These are phyloP conservation scores for Icerya purchasi DNA, from an alignment of 2,888 invertebrate genomes.

Conservation along the genomic window DNA sequence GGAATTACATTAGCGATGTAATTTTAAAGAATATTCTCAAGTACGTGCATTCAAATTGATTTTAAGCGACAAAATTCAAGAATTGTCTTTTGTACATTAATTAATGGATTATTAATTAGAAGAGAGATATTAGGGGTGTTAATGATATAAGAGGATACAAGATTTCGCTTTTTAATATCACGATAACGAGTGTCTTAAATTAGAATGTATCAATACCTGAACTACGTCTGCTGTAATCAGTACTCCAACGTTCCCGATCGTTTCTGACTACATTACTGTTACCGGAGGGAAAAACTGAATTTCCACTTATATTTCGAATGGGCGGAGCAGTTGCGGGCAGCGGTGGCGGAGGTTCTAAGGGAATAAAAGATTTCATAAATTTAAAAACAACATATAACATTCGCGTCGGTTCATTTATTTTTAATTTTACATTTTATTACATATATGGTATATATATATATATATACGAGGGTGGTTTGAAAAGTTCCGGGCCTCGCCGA, in stretches of 20 bases:
- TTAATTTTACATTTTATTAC: too few species aligned
- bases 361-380: neutral
- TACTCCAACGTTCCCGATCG: neutral
- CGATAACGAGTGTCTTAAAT: neutral
- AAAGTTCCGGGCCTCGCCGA: too few species aligned
- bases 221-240: neutral
- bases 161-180: neutral
- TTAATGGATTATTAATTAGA: too few species aligned
- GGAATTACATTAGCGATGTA: too few species aligned
- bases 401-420: too few species aligned
- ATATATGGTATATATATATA: too few species aligned
- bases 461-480: too few species aligned
- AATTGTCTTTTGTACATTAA: too few species aligned
- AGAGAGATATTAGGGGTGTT: too few species aligned
- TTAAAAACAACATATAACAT: neutral
- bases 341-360: constrained; percentile 29
- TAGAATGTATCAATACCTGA: neutral
- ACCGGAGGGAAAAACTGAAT: neutral
- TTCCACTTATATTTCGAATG: constrained; percentile 14
- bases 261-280: neutral
- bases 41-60: too few species aligned
- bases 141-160: neutral
- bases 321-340: constrained; percentile 36
- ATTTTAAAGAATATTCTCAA: too few species aligned
- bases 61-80: too few species aligned